phyloP scores from a whole-genome alignment of 2,888 invertebrate genomes.

The Polymixis lichenea region DNA sequence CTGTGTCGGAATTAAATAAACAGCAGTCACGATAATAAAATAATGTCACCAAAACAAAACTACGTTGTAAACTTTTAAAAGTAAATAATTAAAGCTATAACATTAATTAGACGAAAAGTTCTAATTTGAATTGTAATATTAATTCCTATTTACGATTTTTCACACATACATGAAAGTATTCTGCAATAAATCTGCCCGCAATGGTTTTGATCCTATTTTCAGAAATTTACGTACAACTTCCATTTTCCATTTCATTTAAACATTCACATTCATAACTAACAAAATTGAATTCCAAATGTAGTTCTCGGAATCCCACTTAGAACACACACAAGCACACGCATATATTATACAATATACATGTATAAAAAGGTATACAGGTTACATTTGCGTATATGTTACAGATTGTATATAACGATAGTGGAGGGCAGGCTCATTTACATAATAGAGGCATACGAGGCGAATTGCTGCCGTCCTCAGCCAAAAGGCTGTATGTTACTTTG shows the following conservation, averaged over 20 bases:
- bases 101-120: background rate
- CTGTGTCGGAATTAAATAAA: background rate
- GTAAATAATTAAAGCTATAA: background rate
- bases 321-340: background rate
- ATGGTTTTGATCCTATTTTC: background rate
- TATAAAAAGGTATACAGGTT: slow-evolving; percentile 36
- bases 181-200: background rate
- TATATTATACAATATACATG: background rate
- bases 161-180: too few species aligned
- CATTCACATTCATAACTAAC: slow-evolving; percentile 47
- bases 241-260: slow-evolving; percentile 27
- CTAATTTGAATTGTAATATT: background rate
- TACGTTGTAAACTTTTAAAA: too few species aligned
- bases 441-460: slow-evolving; percentile 57
- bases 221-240: background rate
- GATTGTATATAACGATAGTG: slow-evolving; percentile 55
- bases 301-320: slow-evolving; percentile 27
- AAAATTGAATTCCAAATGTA: slow-evolving; percentile 50
- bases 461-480: slow-evolving; percentile 42
- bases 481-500: slow-evolving; percentile 47
- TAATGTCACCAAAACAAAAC: background rate
- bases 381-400: slow-evolving; percentile 38
- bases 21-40: background rate
- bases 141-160: background rate
- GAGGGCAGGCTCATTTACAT: slow-evolving; percentile 58